phyloP scores from a whole-genome alignment of 2,797 vertebrate species.

The Urocyon cinereoargenteus region DNA sequence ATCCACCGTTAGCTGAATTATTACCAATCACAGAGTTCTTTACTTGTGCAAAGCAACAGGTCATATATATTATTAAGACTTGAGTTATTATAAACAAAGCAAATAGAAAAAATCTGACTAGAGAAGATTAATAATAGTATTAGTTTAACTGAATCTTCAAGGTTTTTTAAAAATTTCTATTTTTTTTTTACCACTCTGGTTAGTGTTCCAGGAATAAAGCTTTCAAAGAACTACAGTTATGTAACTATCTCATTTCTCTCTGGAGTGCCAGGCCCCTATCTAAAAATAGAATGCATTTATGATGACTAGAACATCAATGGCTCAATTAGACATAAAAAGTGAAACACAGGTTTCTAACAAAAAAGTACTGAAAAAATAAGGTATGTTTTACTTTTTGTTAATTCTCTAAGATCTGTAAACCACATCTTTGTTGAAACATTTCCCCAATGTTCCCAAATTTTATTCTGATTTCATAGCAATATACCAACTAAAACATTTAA shows the following conservation, averaged over 20 bases:
- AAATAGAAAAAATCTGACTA: conserved; percentile 36
- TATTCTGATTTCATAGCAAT: conserved; percentile 40
- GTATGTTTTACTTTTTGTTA: background rate
- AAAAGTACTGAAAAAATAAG: conserved; percentile 3
- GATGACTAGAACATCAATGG: conserved; percentile 18
- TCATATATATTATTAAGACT: conserved; percentile 2
- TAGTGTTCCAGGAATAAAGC: background rate
- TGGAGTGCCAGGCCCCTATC: background rate
- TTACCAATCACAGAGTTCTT: conserved; percentile 18
- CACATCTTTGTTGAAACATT: conserved; percentile 11
- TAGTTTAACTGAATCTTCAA: conserved; percentile 24
- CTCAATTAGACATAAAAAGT: conserved; percentile 44
- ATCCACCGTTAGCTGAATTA: background rate
- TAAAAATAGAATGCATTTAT: conserved; percentile 37
- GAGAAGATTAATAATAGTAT: background rate
- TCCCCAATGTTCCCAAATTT: background rate
- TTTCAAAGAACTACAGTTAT: conserved; percentile 1
- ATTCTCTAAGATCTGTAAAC: conserved; percentile 32
- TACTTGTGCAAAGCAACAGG: conserved; percentile 26
- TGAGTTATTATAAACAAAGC: background rate
- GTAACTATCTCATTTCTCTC: background rate
- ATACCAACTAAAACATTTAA: conserved; percentile 25
- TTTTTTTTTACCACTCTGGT: background rate
- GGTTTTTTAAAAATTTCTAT: too few species aligned
- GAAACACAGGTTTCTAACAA: background rate